Percentiles rank a stretch among this genome's conserved stretches.
Conservation (phyloP, 2,113 vertebrate genomes). For the Brienomyrus longianalis region DNA sequence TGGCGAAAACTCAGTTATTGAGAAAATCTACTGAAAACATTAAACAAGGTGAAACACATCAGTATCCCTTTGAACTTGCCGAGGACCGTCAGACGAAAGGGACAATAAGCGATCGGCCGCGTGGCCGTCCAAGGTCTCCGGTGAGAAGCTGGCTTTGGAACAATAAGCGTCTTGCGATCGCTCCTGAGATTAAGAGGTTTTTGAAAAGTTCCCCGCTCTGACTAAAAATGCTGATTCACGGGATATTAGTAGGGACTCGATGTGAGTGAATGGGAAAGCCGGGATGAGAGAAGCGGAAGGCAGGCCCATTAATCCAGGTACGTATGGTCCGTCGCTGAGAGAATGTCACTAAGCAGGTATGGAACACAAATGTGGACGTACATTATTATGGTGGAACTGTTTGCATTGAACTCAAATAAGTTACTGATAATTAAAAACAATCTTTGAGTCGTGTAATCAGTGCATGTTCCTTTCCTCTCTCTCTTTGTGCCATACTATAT, state of each 20-base stretch:
- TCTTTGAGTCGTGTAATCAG: not conserved
- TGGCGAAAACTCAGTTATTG: not conserved
- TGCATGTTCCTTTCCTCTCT: no score
- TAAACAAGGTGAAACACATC: not conserved
- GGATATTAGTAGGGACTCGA: not conserved
- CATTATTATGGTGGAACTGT: not conserved
- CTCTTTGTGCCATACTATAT: not conserved
- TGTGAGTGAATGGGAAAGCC: not conserved
- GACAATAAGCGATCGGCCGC: not conserved
- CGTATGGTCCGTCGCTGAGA: not conserved
- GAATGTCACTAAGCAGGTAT: not conserved
- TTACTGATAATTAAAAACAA: not conserved
- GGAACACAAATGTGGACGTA: not conserved
- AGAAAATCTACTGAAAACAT: not conserved
- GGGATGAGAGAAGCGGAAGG: not conserved
- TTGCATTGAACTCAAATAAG: not conserved
- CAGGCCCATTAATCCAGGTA: not conserved
- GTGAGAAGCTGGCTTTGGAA: not conserved
- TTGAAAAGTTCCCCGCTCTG: not conserved
- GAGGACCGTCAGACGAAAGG: not conserved
- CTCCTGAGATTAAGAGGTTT: not conserved
- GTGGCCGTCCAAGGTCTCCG: not conserved
- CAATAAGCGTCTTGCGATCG: not conserved
- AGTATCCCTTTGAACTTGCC: not conserved
- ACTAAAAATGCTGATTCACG: not conserved